phyloP scores from a whole-genome alignment of 2,797 vertebrate genomes.

The Hirundo rustica region DNA sequence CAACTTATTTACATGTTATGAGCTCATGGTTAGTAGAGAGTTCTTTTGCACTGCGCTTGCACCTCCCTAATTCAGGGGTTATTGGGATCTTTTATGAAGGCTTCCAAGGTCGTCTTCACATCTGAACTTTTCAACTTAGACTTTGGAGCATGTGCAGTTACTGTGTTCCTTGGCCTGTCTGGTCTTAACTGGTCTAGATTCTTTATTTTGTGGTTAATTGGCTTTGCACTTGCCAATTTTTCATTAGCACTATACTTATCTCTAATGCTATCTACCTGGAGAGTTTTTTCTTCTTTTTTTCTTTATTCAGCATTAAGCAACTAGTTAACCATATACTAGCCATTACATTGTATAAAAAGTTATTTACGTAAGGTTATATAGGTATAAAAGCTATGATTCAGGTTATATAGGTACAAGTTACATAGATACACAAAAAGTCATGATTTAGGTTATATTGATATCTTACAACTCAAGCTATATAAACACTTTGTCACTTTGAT shows the following conservation, averaged over 20 bases:
- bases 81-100: not conserved
- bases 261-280: not conserved
- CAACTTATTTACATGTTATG: not conserved
- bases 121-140: not conserved
- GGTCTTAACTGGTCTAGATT: not conserved
- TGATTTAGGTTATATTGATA: not conserved
- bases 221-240: not conserved
- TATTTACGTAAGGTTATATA: not conserved
- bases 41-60: fast-evolving
- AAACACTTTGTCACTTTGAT: not conserved
- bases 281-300: not conserved
- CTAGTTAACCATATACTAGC: not conserved
- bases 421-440: not conserved
- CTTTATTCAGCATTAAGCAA: not conserved
- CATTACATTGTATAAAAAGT: not conserved
- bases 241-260: not conserved
- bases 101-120: not conserved
- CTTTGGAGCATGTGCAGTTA: not conserved
- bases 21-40: not conserved
- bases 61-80: fast-evolving
- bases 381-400: not conserved
- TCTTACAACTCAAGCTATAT: not conserved
- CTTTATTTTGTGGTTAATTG: not conserved
- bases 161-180: not conserved
- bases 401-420: not conserved